phyloP scores from a whole-genome alignment of 2,113 vertebrate species.

The Nansenia antarctica region DNA sequence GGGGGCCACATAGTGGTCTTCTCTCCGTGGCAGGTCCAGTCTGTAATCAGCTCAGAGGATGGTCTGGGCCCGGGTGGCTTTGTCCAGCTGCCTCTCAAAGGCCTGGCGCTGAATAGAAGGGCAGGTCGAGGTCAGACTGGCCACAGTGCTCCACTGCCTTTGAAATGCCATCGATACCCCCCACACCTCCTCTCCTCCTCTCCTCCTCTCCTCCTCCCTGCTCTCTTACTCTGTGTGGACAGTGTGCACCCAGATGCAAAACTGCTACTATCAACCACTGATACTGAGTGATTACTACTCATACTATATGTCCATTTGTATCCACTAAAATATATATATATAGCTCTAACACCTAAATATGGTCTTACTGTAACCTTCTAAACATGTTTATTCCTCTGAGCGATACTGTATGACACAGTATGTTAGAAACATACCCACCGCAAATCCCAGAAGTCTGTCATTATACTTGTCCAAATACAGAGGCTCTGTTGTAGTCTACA shows the following conservation, averaged over 20 bases:
- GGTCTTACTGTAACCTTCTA: too few relatives aligned
- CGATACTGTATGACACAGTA: background rate
- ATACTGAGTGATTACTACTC: too few relatives aligned
- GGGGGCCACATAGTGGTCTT: slow-evolving; percentile 50
- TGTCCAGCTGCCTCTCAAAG: slow-evolving; percentile 71
- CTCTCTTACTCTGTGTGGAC: background rate
- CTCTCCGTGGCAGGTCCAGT: slow-evolving; percentile 47
- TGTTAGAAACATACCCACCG: background rate
- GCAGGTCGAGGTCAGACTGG: slow-evolving; percentile 68
- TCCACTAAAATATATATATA: too few relatives aligned
- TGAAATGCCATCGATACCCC: slow-evolving; percentile 63
- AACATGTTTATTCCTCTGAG: background rate
- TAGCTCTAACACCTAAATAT: background rate
- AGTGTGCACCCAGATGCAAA: background rate
- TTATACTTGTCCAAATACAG: background rate
- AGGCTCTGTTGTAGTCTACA: background rate
- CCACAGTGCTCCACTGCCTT: slow-evolving; percentile 59
- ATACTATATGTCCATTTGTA: background rate
- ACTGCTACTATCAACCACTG: too few relatives aligned
- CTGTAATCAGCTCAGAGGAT: slow-evolving; percentile 64
- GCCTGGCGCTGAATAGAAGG: slow-evolving; percentile 56
- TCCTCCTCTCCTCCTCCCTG: background rate
- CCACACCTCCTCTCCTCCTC: slow-evolving; percentile 1
- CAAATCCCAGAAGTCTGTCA: background rate
- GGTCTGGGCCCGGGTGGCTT: slow-evolving; percentile 55